Conservation (phyloP, 92 coral and sea anemone genomes). For the Epizoanthus rinbou region DNA sequence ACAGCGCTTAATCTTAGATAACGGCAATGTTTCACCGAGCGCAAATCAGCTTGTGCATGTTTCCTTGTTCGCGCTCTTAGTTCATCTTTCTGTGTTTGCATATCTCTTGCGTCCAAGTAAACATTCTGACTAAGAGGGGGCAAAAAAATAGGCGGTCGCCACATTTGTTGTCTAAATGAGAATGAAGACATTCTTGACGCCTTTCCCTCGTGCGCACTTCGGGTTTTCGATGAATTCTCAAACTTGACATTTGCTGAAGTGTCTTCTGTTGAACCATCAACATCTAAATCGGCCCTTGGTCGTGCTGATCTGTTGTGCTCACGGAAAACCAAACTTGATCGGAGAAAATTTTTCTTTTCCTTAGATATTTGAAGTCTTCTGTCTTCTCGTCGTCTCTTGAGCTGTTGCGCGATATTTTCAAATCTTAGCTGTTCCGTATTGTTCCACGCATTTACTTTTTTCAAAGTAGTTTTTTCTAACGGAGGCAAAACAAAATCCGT, state of each 20-base stretch:
- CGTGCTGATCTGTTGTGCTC: conserved; percentile 13
- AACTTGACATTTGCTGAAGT: not conserved
- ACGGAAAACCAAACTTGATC: conserved; percentile 50
- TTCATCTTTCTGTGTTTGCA: conserved; percentile 47
- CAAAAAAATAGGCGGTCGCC: conserved; percentile 42
- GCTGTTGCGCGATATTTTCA: conserved; percentile 46
- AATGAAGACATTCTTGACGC: not conserved
- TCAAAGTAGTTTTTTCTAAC: conserved; percentile 47
- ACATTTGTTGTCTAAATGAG: not conserved
- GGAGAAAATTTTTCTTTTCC: conserved; percentile 48
- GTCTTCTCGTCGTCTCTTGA: conserved; percentile 55
- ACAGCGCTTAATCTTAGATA: conserved; percentile 50
- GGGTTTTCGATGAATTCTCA: not conserved
- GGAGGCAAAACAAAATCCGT: conserved; percentile 57
- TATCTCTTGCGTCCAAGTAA: conserved; percentile 41
- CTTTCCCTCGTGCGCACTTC: not conserved
- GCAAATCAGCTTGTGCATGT: conserved; percentile 20
- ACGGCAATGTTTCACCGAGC: conserved; percentile 43
- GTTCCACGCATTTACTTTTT: conserved; percentile 49
- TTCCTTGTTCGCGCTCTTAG: conserved; percentile 6
- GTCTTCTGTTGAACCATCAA: not conserved
- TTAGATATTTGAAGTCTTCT: conserved; percentile 47
- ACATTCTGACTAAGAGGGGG: conserved; percentile 57
- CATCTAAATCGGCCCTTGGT: not conserved
- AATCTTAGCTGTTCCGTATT: conserved; percentile 46